Evolutionary conservation across 1,140 invertebrate species (phyloP).

Genomic region (Cyphomyrmex costatus): DNA sequence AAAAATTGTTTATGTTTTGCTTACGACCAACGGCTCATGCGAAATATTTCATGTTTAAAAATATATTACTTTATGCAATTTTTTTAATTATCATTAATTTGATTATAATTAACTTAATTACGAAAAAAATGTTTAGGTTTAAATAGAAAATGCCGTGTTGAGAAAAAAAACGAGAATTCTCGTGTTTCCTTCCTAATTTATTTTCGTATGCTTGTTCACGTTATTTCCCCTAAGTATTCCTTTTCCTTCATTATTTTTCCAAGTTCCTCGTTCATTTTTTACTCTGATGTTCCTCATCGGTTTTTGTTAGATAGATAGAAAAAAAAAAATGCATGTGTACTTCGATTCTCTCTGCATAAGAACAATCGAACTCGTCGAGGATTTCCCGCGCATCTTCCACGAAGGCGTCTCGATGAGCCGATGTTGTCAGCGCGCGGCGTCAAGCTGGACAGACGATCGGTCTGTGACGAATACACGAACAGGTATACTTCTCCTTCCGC

Average conservation of each 20-base stretch:
- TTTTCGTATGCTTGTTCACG: not conserved
- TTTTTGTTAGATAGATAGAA: not conserved
- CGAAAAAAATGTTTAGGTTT: not conserved
- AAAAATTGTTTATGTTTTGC: not conserved
- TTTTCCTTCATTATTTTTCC: slow-evolving; percentile 1
- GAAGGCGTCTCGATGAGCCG: not conserved
- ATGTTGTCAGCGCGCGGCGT: not conserved
- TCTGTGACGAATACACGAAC: slow-evolving; percentile 6
- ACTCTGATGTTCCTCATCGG: not conserved
- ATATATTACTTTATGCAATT: not conserved
- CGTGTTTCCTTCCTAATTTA: not conserved
- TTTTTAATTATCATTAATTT: not conserved
- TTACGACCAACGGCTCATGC: not conserved
- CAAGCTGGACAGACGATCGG: not conserved
- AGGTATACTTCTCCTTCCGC: not conserved
- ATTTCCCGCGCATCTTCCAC: slow-evolving; percentile 3
- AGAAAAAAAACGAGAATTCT: not conserved
- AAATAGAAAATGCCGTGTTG: not conserved
- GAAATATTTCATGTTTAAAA: slow-evolving; percentile 2
- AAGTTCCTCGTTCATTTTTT: not conserved
- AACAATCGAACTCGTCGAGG: not conserved
- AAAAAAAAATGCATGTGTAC: not conserved
- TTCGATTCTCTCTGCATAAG: not conserved
- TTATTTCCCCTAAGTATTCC: not conserved
- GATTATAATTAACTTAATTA: not conserved